A percentile compares a stretch with the other conserved stretches of the same genome.
These are phyloP conservation scores for Nannospalax galili DNA, from an alignment of 2,113 vertebrate genomes.

Conservation along the genomic window DNA sequence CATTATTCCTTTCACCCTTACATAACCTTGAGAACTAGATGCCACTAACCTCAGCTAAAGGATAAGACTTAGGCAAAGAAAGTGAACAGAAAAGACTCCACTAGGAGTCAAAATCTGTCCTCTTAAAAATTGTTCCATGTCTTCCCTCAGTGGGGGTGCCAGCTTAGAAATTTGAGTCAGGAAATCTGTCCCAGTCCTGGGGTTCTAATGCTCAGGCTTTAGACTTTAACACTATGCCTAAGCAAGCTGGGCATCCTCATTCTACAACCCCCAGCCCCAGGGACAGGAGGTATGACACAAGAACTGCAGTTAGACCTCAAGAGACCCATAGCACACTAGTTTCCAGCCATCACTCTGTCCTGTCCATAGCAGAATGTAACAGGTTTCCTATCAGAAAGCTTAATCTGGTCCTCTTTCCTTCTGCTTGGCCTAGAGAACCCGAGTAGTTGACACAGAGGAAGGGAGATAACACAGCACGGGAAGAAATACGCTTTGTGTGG, in stretches of 20 bases:
- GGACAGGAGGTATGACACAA: background rate
- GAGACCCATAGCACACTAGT: background rate
- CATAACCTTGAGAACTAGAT: background rate
- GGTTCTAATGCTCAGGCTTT: background rate
- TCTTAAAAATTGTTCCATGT: background rate
- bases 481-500: constrained; percentile 55
- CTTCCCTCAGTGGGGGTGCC: background rate
- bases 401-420: background rate
- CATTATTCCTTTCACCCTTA: background rate
- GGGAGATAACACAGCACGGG: background rate
- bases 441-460: background rate
- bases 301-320: background rate
- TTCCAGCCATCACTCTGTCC: background rate
- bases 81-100: constrained; percentile 22
- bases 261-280: background rate
- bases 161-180: constrained; percentile 1
- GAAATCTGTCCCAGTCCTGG: background rate
- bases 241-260: background rate
- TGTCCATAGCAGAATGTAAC: background rate
- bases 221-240: background rate
- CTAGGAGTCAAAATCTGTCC: constrained; percentile 25
- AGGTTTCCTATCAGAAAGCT: background rate
- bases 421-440: background rate
- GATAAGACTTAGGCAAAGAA: background rate
- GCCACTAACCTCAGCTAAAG: background rate